phyloP scores from a whole-genome alignment of 1,140 invertebrate genomes.

The Solenopsis invicta region DNA sequence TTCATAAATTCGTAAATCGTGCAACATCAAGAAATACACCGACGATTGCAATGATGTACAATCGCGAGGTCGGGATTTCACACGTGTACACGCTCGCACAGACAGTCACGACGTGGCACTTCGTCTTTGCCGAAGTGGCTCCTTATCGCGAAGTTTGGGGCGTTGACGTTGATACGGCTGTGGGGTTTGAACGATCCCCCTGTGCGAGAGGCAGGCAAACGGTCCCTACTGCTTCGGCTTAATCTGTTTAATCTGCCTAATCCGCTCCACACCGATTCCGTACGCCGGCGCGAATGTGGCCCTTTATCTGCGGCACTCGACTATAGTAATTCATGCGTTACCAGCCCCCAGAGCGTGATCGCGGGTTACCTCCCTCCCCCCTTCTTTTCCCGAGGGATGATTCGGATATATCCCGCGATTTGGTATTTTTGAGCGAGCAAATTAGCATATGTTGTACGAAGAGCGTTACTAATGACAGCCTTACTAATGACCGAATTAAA shows the following conservation, averaged over 20 bases:
- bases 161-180: slow-evolving; percentile 75
- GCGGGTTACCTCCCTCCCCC: slow-evolving; percentile 1
- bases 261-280: slow-evolving; percentile 70
- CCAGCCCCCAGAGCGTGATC: slow-evolving; percentile 55
- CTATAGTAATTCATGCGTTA: slow-evolving; percentile 79
- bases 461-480: background rate
- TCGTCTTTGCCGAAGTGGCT: slow-evolving; percentile 41
- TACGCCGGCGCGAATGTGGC: slow-evolving; percentile 64
- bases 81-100: background rate
- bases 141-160: slow-evolving; percentile 47
- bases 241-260: slow-evolving; percentile 81
- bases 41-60: background rate
- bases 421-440: background rate
- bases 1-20: slow-evolving; percentile 23
- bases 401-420: slow-evolving; percentile 8
- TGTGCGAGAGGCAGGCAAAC: slow-evolving; percentile 37
- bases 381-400: slow-evolving; percentile 2
- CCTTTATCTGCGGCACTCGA: slow-evolving; percentile 76
- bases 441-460: background rate
- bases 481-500: background rate
- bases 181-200: slow-evolving; percentile 30
- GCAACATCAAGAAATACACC: background rate
- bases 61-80: slow-evolving; percentile 5
- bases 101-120: slow-evolving; percentile 17
- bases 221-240: slow-evolving; percentile 70